Conservation (phyloP, 2,797 vertebrate species). For the Lepilemur ruficaudatus region DNA sequence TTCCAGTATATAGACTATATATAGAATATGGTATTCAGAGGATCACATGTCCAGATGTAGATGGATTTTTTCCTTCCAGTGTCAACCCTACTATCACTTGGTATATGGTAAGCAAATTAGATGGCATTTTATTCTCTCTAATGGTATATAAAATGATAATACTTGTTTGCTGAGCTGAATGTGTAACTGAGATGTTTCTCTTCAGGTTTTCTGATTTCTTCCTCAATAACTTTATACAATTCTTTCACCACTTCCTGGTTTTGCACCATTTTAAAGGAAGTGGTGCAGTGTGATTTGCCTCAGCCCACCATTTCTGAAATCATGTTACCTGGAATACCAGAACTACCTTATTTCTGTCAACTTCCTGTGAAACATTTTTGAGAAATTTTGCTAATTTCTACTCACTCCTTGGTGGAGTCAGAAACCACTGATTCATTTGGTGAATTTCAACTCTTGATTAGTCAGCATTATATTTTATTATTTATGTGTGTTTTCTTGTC, state of each 20-base stretch:
- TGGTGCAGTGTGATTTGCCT: not conserved
- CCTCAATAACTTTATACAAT: not conserved
- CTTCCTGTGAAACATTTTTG: not conserved
- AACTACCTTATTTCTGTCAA: not conserved
- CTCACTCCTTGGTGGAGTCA: not conserved
- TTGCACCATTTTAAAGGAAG: not conserved
- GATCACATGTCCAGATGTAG: constrained; percentile 89
- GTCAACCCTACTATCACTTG: constrained; percentile 85
- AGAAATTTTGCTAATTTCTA: not conserved
- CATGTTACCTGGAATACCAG: not conserved
- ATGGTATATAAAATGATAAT: not conserved
- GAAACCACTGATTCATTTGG: not conserved
- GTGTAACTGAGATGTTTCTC: not conserved
- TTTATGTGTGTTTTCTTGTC: not conserved
- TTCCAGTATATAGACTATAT: constrained; percentile 76
- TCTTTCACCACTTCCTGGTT: not conserved
- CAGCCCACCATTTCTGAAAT: not conserved
- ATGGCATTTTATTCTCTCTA: not conserved
- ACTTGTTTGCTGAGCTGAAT: not conserved
- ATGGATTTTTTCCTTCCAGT: constrained; percentile 85
- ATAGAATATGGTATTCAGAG: constrained; percentile 68
- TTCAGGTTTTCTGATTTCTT: not conserved
- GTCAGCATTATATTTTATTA: not conserved
- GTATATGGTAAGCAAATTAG: constrained; percentile 85
- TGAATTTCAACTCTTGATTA: not conserved